A percentile compares a stretch with the other conserved stretches of the same genome.
Evolutionary conservation across 1,140 invertebrate species (phyloP).

Genomic region (Agrypnia vestita): DNA sequence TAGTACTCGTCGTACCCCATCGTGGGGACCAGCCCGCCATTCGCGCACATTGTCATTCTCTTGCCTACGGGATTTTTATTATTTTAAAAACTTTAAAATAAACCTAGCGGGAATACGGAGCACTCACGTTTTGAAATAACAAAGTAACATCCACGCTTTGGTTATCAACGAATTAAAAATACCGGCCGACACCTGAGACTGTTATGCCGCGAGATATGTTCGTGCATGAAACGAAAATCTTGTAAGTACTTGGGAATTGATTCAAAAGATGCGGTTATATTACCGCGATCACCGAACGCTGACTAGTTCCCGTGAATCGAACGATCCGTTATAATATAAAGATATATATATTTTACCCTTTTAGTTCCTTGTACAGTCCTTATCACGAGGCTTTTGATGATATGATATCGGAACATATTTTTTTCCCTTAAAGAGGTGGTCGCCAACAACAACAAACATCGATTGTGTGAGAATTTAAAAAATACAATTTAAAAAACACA

Average conservation of each 20-base stretch:
- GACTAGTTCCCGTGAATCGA: conserved; percentile 42
- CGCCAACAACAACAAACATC: neutral
- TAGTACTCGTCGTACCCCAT: conserved; percentile 75
- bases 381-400: conserved; percentile 57
- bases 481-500: conserved; percentile 40
- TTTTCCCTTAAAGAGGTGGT: conserved; percentile 50
- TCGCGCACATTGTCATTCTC: conserved; percentile 73
- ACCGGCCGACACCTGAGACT: no score
- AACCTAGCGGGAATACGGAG: neutral
- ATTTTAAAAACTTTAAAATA: neutral
- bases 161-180: no score
- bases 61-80: conserved; percentile 9
- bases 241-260: neutral
- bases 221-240: neutral
- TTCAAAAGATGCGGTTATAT: neutral
- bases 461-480: neutral
- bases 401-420: conserved; percentile 37
- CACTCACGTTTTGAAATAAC: no score
- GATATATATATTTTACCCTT: conserved; percentile 41
- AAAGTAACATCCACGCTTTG: no score
- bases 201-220: neutral
- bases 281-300: conserved; percentile 11
- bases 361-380: conserved; percentile 54
- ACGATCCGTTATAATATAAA: conserved; percentile 60
- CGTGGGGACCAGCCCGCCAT: conserved; percentile 67